These are phyloP conservation scores for Xanthorhoe designata DNA, from an alignment of 2,888 invertebrate genomes.

Conservation along the genomic window DNA sequence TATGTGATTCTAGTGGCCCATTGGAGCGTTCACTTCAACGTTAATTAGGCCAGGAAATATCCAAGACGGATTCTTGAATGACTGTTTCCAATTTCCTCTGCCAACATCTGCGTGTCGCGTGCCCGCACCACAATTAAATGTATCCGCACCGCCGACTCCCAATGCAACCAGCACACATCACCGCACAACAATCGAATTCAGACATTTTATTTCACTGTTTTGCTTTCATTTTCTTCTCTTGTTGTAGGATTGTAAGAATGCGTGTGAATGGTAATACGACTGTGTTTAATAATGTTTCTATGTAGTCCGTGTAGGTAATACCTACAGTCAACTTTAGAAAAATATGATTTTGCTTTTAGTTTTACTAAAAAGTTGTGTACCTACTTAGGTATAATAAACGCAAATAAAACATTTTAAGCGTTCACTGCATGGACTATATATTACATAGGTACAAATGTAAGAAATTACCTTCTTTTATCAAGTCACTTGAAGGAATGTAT, in stretches of 20 bases:
- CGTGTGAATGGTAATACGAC: slow-evolving; percentile 2
- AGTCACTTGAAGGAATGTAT: no score
- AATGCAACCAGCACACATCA: slow-evolving; percentile 65
- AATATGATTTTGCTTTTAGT: not conserved
- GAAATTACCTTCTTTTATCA: no score
- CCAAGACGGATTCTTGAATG: slow-evolving; percentile 23
- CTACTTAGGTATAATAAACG: no score
- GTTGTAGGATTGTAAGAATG: slow-evolving; percentile 29
- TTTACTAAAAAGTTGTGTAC: not conserved
- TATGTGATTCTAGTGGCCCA: no score
- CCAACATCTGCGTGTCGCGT: slow-evolving; percentile 42
- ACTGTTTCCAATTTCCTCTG: slow-evolving; percentile 44
- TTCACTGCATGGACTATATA: no score
- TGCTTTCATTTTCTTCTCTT: slow-evolving; percentile 43
- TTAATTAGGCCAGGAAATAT: not conserved
- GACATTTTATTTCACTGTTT: slow-evolving; percentile 55
- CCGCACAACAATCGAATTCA: slow-evolving; percentile 54
- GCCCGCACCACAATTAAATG: slow-evolving; percentile 77
- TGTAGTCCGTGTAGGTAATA: no score
- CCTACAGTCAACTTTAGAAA: not conserved
- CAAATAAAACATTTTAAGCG: not conserved
- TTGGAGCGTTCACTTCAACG: no score
- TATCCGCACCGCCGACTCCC: slow-evolving; percentile 70
- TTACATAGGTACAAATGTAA: no score
- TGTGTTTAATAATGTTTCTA: not conserved